These are phyloP conservation scores for Peromyscus attwateri DNA, from an alignment of 2,797 vertebrate genomes.

Conservation along the genomic window DNA sequence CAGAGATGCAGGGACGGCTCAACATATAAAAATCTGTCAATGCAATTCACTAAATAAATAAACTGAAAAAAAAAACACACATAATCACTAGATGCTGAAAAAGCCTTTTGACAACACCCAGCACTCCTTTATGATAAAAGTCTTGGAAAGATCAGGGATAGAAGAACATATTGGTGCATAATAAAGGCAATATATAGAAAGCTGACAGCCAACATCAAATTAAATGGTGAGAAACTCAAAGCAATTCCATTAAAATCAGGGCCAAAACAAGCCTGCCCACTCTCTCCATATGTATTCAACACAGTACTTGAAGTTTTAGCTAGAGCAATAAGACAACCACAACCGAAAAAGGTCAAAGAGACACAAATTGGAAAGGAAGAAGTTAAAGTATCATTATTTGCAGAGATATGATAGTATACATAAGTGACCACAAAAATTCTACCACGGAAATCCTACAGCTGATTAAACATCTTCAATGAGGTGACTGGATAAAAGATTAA, in stretches of 20 bases:
- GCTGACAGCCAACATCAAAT: neutral
- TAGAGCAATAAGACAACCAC: neutral
- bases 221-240: neutral
- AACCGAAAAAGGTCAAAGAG: neutral
- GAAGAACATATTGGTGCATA: no score
- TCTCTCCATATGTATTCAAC: neutral
- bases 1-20: no score
- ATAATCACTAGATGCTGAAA: no score
- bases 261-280: no score
- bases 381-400: neutral
- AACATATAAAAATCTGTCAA: no score
- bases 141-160: no score
- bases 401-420: neutral
- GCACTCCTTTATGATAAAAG: no score
- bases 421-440: neutral
- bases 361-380: neutral
- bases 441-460: neutral
- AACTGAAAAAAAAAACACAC: no score
- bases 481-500: neutral
- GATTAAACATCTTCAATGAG: neutral
- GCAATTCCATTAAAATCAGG: no score
- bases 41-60: no score
- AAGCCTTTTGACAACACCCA: no score
- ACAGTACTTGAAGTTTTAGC: neutral
- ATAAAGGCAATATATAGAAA: no score